Evolutionary conservation across 2,888 invertebrate species (phyloP).

Genomic region (Mesorhabditis spiculigera): DNA sequence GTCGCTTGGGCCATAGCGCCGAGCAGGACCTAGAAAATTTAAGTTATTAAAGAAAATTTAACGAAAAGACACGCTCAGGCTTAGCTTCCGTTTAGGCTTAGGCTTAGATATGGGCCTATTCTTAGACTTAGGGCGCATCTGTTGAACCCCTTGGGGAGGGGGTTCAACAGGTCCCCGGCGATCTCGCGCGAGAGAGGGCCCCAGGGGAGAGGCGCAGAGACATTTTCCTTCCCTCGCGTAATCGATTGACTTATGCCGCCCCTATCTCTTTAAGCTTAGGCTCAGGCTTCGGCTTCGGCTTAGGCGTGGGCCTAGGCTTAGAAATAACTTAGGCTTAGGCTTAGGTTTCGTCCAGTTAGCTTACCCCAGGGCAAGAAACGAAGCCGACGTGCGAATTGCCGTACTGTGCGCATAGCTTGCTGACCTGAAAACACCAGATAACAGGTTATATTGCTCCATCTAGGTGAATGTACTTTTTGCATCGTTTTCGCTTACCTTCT

Average conservation of each 20-base stretch:
- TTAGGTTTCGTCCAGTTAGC: background rate
- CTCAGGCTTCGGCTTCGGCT: background rate
- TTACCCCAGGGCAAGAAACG: slow-evolving; percentile 37
- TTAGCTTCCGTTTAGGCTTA: too few species aligned
- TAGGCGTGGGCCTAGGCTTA: background rate
- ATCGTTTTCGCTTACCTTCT: slow-evolving; percentile 19
- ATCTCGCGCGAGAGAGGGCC: too few species aligned
- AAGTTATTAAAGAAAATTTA: too few species aligned
- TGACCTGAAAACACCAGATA: slow-evolving; percentile 26
- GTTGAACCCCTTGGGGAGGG: too few species aligned
- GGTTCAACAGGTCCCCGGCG: too few species aligned
- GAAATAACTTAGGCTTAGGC: background rate
- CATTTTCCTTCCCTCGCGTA: too few species aligned
- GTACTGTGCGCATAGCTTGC: slow-evolving; percentile 29
- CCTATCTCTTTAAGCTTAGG: background rate
- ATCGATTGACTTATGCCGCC: too few species aligned
- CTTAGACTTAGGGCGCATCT: too few species aligned
- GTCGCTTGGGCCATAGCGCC: slow-evolving; percentile 54
- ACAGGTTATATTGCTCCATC: too few species aligned
- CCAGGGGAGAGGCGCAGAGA: too few species aligned
- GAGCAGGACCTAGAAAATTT: slow-evolving; percentile 36
- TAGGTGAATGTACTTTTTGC: background rate
- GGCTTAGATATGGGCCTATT: too few species aligned
- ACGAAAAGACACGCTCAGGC: too few species aligned
- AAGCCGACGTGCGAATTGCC: slow-evolving; percentile 39